Conservation (phyloP, 1,140 invertebrate species). For the Cotesia glomerata region DNA sequence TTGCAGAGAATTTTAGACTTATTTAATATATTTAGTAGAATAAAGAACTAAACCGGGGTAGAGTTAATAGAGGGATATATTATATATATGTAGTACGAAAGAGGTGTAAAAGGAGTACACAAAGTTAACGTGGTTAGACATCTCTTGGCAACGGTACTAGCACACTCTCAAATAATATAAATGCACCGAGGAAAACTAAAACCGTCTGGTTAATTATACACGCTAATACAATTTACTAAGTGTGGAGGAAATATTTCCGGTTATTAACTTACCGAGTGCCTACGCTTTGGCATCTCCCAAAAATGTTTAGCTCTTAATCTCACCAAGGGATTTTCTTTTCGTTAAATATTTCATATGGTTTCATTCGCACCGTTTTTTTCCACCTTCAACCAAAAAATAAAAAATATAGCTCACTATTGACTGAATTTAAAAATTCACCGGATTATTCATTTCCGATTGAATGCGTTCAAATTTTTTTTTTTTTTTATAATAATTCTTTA, state of each 20-base stretch:
- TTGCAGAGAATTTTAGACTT: slow-evolving; percentile 42
- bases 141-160: slow-evolving; percentile 9
- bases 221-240: slow-evolving; percentile 37
- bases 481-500: too few species aligned
- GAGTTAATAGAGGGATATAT: slow-evolving; percentile 13
- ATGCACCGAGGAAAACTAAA: not conserved
- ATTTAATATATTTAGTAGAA: slow-evolving; percentile 18
- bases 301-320: too few species aligned
- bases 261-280: slow-evolving; percentile 29
- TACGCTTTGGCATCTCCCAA: too few species aligned
- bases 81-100: not conserved
- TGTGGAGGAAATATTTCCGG: slow-evolving; percentile 35
- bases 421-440: too few species aligned
- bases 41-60: slow-evolving; percentile 7
- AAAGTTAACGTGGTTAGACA: slow-evolving; percentile 15
- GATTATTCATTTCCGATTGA: too few species aligned
- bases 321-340: too few species aligned
- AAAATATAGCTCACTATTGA: too few species aligned
- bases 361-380: too few species aligned
- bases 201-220: slow-evolving; percentile 37
- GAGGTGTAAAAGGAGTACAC: not conserved
- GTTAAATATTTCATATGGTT: too few species aligned
- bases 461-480: too few species aligned
- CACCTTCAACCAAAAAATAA: too few species aligned
- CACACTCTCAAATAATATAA: too few species aligned